Conservation (phyloP, 2,113 vertebrate species). For the Potamarius usumacintae region DNA sequence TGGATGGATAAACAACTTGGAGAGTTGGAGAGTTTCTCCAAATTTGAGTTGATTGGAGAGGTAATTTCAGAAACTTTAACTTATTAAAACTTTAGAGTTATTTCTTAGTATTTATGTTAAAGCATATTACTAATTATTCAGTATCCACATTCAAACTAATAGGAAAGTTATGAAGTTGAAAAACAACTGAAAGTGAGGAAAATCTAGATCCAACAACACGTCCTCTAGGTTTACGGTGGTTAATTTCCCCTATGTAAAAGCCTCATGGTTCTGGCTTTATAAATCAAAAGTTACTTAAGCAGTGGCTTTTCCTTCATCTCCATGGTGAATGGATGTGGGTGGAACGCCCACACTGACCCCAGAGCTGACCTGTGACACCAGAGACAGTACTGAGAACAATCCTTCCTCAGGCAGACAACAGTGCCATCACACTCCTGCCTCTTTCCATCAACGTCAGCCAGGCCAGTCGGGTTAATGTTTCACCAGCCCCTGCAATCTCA, state of each 20-base stretch:
- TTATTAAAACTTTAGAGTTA: not conserved
- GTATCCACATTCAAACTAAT: not conserved
- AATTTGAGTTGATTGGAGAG: too few species aligned
- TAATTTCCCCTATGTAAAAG: slow-evolving; percentile 12
- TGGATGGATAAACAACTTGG: not conserved
- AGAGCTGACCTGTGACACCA: slow-evolving; percentile 65
- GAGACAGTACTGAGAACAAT: slow-evolving; percentile 70
- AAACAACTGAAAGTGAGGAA: not conserved
- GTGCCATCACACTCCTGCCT: slow-evolving; percentile 65
- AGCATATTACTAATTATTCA: not conserved
- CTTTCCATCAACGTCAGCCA: slow-evolving; percentile 70
- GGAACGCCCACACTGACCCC: slow-evolving; percentile 66
- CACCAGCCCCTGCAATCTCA: slow-evolving; percentile 56
- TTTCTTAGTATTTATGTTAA: not conserved
- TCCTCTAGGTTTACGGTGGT: not conserved
- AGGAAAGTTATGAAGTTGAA: not conserved
- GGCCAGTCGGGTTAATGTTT: slow-evolving; percentile 73
- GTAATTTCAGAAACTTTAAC: not conserved
- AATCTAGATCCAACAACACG: not conserved
- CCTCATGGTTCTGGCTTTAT: slow-evolving; percentile 44
- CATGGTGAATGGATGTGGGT: slow-evolving; percentile 52
- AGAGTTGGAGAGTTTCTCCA: too few species aligned
- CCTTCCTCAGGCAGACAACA: slow-evolving; percentile 66
- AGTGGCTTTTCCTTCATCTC: slow-evolving; percentile 48
- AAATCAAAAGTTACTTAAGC: slow-evolving; percentile 64